These are phyloP conservation scores for Folsomia candida DNA, from an alignment of 2,888 invertebrate genomes.

Conservation along the genomic window DNA sequence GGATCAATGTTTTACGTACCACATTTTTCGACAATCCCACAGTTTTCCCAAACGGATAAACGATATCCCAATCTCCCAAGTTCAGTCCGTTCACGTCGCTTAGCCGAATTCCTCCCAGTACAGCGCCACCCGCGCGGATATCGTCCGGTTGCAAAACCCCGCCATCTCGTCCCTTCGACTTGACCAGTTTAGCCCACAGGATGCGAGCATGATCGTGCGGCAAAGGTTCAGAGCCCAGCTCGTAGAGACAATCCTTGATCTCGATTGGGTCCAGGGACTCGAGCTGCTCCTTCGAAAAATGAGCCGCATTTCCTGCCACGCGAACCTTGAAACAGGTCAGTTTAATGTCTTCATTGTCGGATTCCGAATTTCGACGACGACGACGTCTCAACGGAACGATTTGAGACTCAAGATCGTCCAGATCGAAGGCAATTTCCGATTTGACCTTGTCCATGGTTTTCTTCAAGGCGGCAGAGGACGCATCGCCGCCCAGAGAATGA, in stretches of 20 bases:
- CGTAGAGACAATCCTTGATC: slow-evolving; percentile 42
- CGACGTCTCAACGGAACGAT: slow-evolving; percentile 30
- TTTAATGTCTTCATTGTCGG: not conserved
- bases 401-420: slow-evolving; percentile 46
- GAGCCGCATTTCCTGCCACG: slow-evolving; percentile 38
- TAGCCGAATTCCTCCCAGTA: slow-evolving; percentile 40
- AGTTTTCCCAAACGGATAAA: slow-evolving; percentile 39
- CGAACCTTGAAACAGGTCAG: slow-evolving; percentile 44
- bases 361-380: slow-evolving; percentile 4
- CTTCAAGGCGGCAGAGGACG: slow-evolving; percentile 22
- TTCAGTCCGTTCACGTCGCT: slow-evolving; percentile 41
- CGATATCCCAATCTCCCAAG: slow-evolving; percentile 40
- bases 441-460: slow-evolving; percentile 38
- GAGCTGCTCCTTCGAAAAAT: slow-evolving; percentile 36
- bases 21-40: slow-evolving; percentile 43
- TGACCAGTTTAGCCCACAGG: slow-evolving; percentile 44
- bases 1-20: slow-evolving; percentile 24
- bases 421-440: slow-evolving; percentile 38
- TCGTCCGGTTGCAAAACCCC: slow-evolving; percentile 21
- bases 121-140: slow-evolving; percentile 33
- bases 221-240: slow-evolving; percentile 40
- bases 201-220: slow-evolving; percentile 28
- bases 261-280: slow-evolving; percentile 35
- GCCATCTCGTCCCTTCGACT: slow-evolving; percentile 11
- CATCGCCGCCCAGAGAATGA: slow-evolving; percentile 35